Evolutionary conservation across 2,113 vertebrate species (phyloP), one percentile per base, ranked within the genome.

Genomic region (Pteruthius melanotis): DNA sequence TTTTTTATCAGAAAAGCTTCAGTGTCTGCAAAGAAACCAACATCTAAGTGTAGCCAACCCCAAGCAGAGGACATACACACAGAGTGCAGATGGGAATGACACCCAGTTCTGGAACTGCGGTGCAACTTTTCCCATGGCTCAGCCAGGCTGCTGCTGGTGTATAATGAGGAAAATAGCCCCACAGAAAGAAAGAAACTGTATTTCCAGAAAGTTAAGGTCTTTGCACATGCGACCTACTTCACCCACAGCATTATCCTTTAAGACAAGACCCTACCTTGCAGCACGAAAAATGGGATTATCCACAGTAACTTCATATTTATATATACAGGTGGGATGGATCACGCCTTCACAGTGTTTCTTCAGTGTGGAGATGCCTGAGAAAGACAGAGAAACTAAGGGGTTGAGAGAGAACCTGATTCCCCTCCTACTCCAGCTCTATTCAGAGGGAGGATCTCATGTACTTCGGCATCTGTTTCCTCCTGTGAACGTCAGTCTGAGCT

Each of bases 261-360:
- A 76, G 44, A 22, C 69, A 85, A 61, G 64, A 72, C 53, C 80
- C 69, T 91, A 97, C 97, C 96, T 90, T 93, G 95, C 56, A 97
- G 56, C 52, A 97, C 57, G 27, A 97, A 74, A 83, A 94, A 92
- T 45, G 84, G 74, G 37, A 96, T 83, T 56, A 96, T 89, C 93
- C 94, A 96, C 40, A 97, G 80, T 24, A 86, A 54, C 57, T 71
- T 93, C 96, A 97, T 97, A 21, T 66, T 83, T 70, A n/a, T 19
- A 30, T 23, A 26, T 24, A 37, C 23, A 24, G 60, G 61, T 64
- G 45, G 15, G 33, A 22, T 42, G 47, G 64, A 45, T 77, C 53
- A 72, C 19, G 0, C 44, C 63, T 79, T 75, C 86, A 21, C 14
- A 8, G 52, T 30, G 57, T 50, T 64, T 74, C 74, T 89, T 89